Base-by-base conservation (phyloP, 2,797 vertebrate species). In the Myotis pilosus region DNA sequence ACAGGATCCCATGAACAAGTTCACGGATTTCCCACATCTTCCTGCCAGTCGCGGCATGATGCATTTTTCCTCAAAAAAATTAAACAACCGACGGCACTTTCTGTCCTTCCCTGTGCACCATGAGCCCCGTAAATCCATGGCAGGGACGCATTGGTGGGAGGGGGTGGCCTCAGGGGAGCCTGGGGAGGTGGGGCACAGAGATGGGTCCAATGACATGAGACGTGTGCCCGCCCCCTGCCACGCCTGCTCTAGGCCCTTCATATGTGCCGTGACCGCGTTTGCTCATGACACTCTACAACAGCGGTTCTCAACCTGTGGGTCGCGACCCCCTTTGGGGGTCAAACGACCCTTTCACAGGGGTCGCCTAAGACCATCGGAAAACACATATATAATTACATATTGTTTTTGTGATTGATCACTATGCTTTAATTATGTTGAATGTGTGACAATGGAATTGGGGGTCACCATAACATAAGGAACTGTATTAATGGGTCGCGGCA, bases 61-160 rank as follows among this genome's bases (percentile, higher is more conserved):
- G 97, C 83, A 97, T 98, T 97, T 98, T 98, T 97, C 96, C 96
- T 96, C 92, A 93, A n/a, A 71, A 41, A 89, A 16, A 97, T 97
- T 97, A 96, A 87, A 98, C 95, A 98, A 97, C 97, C 97, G 94
- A 92, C 89, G 90, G 0, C 36, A 96, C 96, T 97, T 97, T 88
- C 80, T 97, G 90, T 89, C 97, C 17, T 6, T 19, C n/a, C 6
- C 60, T 33, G 80, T 68, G 75, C 0, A 0, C 72, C 88, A 97
- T 97, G 96, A 98, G 98, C 97, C 96, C 96, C 97, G 3, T 0
- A 96, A 94, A 95, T 96, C 33, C 16, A 6, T 8, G n/a, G 87
- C 49, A 23, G 7, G 55, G 72, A 20, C n/a, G n/a, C 13, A 5
- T 74, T 60, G 25, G 3, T 69, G 57, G 6, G 28, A 49, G 30